Evolutionary conservation across 2,888 invertebrate species (phyloP), one percentile per base, ranked within the genome.

Genomic region (Nephrotoma guestfalica): DNA sequence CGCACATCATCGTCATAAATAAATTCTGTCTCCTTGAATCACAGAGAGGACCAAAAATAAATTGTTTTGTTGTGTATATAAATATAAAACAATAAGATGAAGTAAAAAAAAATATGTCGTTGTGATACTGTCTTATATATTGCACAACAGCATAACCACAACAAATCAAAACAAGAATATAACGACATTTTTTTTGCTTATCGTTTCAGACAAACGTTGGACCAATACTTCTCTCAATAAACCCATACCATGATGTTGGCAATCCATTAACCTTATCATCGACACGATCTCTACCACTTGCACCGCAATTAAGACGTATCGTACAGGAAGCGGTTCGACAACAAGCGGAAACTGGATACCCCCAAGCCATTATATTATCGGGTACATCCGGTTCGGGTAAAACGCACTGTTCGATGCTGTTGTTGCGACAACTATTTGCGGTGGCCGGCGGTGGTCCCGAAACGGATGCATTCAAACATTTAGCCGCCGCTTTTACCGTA

Each of bases 381-480:
- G 97, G 97, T 94, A 92, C 96, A 87, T 97, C 97, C 88, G 98
- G 98, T 40, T 97, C 97, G 40, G 98, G 98, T 41, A 98, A 98
- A 93, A 98, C 98, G 87, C 96, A 97, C 91, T 96, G 97, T 88
- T 97, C 97, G 30, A 97, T 97, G 97, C 93, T 97, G 90, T 92
- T 98, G 89, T 93, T 98, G 89, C 94, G 97, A 89, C 96, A 98
- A 90, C 92, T 98, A 90, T 98, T 98, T 92, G 97, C 97, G 90
- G 96, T 97, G 88, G 98, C 97, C 87, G 98, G 98, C 88, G 98
- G 86, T 89, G 98, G 98, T 86, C 96, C 97, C 4, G 97, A 98
- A 93, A 98, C 98, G 40, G 98, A 98, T 92, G 97, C 98, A 85
- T 98, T 97, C 92, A 98, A 98, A 92, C 98, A 98, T 92, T 94